phyloP scores from a whole-genome alignment of 2,888 invertebrate species.

The Nemoura dubitans region DNA sequence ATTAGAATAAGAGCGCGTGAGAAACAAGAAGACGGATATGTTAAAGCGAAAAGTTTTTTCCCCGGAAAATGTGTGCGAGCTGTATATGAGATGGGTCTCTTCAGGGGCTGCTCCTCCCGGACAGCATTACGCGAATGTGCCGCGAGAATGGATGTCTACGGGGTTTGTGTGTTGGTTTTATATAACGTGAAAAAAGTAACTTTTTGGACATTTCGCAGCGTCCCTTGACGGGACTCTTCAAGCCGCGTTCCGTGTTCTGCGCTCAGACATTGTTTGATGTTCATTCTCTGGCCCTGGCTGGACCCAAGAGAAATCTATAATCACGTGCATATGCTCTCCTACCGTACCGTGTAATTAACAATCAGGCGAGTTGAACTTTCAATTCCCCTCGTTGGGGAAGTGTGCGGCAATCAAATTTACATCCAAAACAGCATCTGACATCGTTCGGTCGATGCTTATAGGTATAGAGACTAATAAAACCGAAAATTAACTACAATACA shows the following conservation, averaged over 20 bases:
- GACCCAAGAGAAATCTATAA: constrained; percentile 7
- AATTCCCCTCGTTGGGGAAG: neutral
- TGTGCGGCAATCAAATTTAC: neutral
- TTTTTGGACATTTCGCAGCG: neutral
- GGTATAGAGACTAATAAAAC: too few relatives aligned
- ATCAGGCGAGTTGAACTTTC: neutral
- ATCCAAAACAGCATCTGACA: neutral
- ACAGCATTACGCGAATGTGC: neutral
- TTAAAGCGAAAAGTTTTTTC: neutral
- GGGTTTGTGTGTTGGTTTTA: neutral
- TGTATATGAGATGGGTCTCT: neutral
- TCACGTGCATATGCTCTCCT: constrained; percentile 1
- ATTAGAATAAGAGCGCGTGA: neutral
- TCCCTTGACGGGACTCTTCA: neutral
- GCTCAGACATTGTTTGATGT: neutral
- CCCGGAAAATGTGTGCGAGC: neutral
- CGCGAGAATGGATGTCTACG: neutral
- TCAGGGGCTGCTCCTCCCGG: neutral
- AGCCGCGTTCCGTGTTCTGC: neutral
- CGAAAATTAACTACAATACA: too few relatives aligned
- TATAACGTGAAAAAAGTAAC: neutral
- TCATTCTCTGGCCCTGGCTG: neutral
- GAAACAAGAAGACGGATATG: neutral
- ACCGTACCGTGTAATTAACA: constrained; percentile 12
- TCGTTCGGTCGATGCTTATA: too few relatives aligned